Evolutionary conservation across 2,113 vertebrate species (phyloP).

Genomic region (Sceloporus undulatus): DNA sequence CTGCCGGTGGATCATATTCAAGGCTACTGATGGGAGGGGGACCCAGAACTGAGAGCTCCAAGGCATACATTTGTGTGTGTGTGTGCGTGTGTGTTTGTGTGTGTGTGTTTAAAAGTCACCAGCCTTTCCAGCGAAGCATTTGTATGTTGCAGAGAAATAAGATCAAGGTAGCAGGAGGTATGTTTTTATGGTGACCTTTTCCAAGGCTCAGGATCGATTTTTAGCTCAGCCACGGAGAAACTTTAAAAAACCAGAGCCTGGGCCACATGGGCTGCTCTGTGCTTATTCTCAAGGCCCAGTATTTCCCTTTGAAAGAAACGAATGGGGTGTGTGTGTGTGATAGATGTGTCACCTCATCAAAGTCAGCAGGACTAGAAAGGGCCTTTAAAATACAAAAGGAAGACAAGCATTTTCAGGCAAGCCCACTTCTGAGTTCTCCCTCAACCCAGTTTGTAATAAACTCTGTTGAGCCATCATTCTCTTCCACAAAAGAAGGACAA

Average conservation of each 20-base stretch:
- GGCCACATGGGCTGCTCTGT: background rate
- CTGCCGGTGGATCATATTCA: background rate
- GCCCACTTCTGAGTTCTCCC: background rate
- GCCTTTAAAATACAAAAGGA: background rate
- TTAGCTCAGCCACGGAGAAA: background rate
- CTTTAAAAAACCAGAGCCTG: background rate
- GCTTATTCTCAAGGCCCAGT: background rate
- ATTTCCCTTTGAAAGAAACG: background rate
- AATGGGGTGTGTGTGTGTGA: background rate
- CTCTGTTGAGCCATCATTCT: background rate
- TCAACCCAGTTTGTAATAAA: background rate
- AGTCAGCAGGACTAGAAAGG: background rate
- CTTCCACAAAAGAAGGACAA: background rate
- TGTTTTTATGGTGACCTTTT: background rate
- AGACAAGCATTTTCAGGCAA: background rate
- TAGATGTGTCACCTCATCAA: background rate
- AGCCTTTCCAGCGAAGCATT: background rate
- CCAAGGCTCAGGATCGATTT: background rate
- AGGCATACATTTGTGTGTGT: too few relatives aligned
- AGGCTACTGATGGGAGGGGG: background rate
- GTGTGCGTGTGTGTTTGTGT: background rate
- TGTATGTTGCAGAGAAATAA: background rate
- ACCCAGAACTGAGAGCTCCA: background rate
- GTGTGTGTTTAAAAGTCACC: background rate
- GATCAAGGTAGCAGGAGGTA: background rate